Base-by-base conservation (phyloP, 2,113 vertebrate species). In the Pantherophis guttatus region DNA sequence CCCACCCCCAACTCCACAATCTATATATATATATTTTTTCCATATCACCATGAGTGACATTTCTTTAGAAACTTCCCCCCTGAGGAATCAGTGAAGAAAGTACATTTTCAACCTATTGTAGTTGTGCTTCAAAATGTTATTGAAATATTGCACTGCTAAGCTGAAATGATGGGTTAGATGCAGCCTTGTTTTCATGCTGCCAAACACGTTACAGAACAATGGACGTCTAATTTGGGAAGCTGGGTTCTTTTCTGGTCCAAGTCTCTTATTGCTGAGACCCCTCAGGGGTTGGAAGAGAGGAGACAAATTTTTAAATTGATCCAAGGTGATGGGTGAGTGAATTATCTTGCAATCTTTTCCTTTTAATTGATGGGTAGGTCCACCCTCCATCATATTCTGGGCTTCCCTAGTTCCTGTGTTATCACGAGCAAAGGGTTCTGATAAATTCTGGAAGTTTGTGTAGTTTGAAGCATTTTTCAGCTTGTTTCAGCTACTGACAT, bases 131-230 rank as follows among this genome's bases (percentile, higher is more conserved):
- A 95, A 92, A 92, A 93, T 62, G 48, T 8, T 94, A 94, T 92
- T 96, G 95, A 92, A 93, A 94, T 96, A 95, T 93, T 93, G 86
- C 88, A 89, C 95, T 96, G 89, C 87, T 62, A 85, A 93, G 86
- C 53, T 88, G 93, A 92, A 96, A 87, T 94, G 94, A 95, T 95
- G 88, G n/a, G 54, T 48, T 93, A 94, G 94, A 96, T 95, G 94
- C 65, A 92, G 59, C 52, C 59, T n/a, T 5, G 1, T 87, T 92
- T 92, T 53, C 29, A 7, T 44, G 13, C 57, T 39, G 57, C 48
- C 19, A 65, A 39, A 86, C 13, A 24, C 55, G 6, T 75, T 88
- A 24, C 11, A 70, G n/a, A 54, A 88, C 50, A 70, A 54, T 70
- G 33, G 59, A 39, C 0, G n/a, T 29, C 87, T 26, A 39, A n/a